phyloP scores from a whole-genome alignment of 2,113 vertebrate species.

The Cranoglanis bouderius region DNA sequence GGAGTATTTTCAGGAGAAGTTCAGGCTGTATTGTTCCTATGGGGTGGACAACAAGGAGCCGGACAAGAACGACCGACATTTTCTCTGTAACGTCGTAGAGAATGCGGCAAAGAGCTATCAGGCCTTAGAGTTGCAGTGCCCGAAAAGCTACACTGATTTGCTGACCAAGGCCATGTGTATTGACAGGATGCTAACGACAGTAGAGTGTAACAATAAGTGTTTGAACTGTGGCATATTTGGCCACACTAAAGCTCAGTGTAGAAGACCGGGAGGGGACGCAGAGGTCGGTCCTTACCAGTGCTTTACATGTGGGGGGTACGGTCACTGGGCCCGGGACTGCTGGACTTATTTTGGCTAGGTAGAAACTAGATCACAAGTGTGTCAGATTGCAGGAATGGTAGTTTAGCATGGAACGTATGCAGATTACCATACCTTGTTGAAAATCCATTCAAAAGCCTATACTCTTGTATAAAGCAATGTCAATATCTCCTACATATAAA shows the following conservation, averaged over 20 bases:
- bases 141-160: background rate
- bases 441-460: background rate
- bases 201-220: background rate
- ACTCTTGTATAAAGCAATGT: background rate
- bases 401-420: too few species aligned
- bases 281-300: background rate
- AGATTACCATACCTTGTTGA: background rate
- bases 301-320: slow-evolving; percentile 8
- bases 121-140: rapidly evolving
- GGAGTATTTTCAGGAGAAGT: slow-evolving; percentile 7
- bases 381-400: too few species aligned
- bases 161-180: background rate
- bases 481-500: background rate
- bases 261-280: slow-evolving; percentile 7
- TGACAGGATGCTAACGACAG: background rate
- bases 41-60: background rate
- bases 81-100: background rate
- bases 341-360: background rate
- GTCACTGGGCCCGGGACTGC: background rate
- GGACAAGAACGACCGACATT: background rate
- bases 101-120: background rate
- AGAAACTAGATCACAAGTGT: background rate
- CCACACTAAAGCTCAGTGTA: background rate
- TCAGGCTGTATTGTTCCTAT: slow-evolving; percentile 20
- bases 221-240: background rate